phyloP scores from a whole-genome alignment of 2,888 invertebrate genomes.

The Hyalella azteca region DNA sequence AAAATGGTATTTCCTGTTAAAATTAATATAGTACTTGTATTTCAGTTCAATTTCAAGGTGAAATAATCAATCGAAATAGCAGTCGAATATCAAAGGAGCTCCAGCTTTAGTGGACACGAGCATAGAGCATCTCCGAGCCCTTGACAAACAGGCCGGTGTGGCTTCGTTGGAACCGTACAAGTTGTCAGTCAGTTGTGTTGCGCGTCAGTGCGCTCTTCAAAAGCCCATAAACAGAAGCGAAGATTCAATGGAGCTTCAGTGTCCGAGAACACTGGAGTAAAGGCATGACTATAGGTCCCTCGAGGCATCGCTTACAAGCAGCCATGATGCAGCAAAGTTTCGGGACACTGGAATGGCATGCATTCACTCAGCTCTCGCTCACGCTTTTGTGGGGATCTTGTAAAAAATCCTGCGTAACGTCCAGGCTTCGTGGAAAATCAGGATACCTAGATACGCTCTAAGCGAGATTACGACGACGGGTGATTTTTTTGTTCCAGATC shows the following conservation, averaged over 20 bases:
- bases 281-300: not conserved
- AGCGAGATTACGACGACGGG: too few relatives aligned
- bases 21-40: too few relatives aligned
- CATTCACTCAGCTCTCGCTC: not conserved
- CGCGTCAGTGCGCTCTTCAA: slow-evolving; percentile 12
- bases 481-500: too few relatives aligned
- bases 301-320: slow-evolving; percentile 28
- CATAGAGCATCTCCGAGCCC: not conserved
- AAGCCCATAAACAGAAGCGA: slow-evolving; percentile 32
- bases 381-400: not conserved
- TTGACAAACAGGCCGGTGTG: slow-evolving; percentile 30
- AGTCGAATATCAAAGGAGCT: too few relatives aligned
- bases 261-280: slow-evolving; percentile 12
- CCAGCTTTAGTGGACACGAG: too few relatives aligned
- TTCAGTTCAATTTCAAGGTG: too few relatives aligned
- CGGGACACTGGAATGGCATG: not conserved
- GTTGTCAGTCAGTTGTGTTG: slow-evolving; percentile 33
- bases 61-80: too few relatives aligned
- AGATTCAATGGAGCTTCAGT: slow-evolving; percentile 27
- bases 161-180: not conserved
- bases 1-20: too few relatives aligned
- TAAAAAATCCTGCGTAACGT: too few relatives aligned
- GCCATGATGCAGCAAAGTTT: slow-evolving; percentile 27
- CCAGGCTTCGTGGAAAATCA: too few relatives aligned
- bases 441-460: too few relatives aligned